Percentiles rank a stretch among this genome's conserved stretches.
Evolutionary conservation across 2,113 vertebrate species (phyloP).

Genomic region (Callipepla californica): DNA sequence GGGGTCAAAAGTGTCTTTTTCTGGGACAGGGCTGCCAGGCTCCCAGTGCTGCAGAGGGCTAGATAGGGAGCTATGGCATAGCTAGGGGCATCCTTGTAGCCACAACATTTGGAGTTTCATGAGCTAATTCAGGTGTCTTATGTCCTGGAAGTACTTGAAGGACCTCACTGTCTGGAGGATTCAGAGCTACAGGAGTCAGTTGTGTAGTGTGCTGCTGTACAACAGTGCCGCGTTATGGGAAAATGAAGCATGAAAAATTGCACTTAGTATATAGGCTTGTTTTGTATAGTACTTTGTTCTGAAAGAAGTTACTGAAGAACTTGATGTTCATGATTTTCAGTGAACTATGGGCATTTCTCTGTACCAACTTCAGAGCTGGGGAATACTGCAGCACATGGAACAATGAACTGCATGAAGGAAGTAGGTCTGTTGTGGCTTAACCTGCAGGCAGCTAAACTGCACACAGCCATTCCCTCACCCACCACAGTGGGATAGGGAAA

Average conservation of each 20-base stretch:
- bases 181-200: neutral
- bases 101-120: accelerated
- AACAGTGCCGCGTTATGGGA: neutral
- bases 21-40: neutral
- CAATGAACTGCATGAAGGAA: neutral
- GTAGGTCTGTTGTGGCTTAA: neutral
- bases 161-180: neutral
- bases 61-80: neutral
- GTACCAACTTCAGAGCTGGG: neutral
- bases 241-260: neutral
- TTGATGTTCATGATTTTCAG: neutral
- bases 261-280: neutral
- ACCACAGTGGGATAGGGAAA: no score
- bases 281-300: neutral
- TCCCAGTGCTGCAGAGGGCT: neutral
- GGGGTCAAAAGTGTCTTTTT: neutral
- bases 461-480: neutral
- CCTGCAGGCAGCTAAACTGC: neutral
- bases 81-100: neutral
- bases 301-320: neutral
- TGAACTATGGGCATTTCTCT: neutral
- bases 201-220: neutral
- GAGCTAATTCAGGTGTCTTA: neutral
- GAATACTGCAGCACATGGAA: neutral
- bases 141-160: neutral